Base-by-base conservation (phyloP, 2,797 vertebrate species). In the Pterois miles region DNA sequence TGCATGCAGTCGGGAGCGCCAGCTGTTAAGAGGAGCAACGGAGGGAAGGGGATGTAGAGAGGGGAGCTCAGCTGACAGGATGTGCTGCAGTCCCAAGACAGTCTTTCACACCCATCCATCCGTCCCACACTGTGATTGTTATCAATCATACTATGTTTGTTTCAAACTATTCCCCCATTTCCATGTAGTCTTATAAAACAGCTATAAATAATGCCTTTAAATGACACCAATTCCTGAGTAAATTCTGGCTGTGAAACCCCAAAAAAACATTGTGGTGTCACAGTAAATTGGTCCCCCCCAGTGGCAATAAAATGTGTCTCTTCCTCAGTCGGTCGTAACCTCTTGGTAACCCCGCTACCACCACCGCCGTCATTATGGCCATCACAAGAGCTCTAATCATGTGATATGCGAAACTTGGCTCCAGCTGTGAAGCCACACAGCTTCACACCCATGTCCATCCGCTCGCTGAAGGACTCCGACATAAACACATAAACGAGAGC, bases 51-150 rank as follows among this genome's bases (percentile, higher is more conserved):
- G 27, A 64, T 48, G 66, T 25, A 76, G 58, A 76, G 34, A 60
- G 68, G 60, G 43, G 46, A 86, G 82, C 80, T 90, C 89, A 92
- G 89, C 90, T 91, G 85, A 91, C 91, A 92, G 92, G 94, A 92
- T 90, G 84, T 90, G 78, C 67, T 76, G 69, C 58, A 52, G 65
- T 92, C 94, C 86, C 85, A 74, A 58, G 87, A 85, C 74, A 34
- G 76, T 76, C 29, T 65, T 88, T 83, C 74, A 59, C 58, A 85
- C 74, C 67, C 66, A 76, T 80, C 75, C 75, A 66, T 71, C 65
- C 59, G 70, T 80, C 73, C 73, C 81, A 84, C 71, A 75, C 18
- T 68, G 16, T 46, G 59, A 73, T 71, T 74, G 62, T 80, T 84
- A 83, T 79, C 85, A 87, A 78, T 74, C 83, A 82, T 43, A 67